A percentile compares a stretch with the other conserved stretches of the same genome.
Conservation (phyloP, 2,797 vertebrate genomes). For the Characodon lateralis region DNA sequence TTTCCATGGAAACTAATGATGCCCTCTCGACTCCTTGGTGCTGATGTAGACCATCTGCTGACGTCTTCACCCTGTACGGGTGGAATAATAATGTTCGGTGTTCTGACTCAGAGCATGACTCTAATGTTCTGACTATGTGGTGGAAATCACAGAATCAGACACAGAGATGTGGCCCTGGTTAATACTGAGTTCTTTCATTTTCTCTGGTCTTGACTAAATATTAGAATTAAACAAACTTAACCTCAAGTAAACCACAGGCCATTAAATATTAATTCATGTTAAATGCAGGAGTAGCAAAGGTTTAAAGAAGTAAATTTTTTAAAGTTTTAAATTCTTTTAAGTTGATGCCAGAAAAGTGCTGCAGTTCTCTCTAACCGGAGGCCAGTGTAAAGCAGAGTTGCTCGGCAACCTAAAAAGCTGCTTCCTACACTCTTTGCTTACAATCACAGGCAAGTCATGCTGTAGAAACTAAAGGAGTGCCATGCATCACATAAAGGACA, state of each 20-base stretch:
- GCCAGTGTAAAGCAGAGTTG: background rate
- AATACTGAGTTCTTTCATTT: background rate
- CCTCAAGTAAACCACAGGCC: background rate
- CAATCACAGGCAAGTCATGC: no score
- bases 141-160: slow-evolving; percentile 5
- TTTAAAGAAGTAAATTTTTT: background rate
- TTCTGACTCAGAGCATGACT: no score
- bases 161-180: background rate
- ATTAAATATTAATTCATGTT: background rate
- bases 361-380: background rate
- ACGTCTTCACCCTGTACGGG: slow-evolving; percentile 61
- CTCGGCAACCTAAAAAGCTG: no score
- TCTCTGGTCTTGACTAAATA: background rate
- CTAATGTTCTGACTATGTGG: no score
- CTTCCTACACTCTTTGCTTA: no score
- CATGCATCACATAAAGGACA: background rate
- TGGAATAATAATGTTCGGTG: slow-evolving; percentile 51
- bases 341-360: background rate
- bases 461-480: background rate
- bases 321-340: no score
- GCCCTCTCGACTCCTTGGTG: slow-evolving; percentile 70
- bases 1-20: slow-evolving; percentile 82
- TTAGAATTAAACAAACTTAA: background rate
- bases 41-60: slow-evolving; percentile 76
- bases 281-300: background rate